These are phyloP conservation scores for Odontomyia ornata DNA, from an alignment of 2,888 invertebrate species.

Conservation along the genomic window DNA sequence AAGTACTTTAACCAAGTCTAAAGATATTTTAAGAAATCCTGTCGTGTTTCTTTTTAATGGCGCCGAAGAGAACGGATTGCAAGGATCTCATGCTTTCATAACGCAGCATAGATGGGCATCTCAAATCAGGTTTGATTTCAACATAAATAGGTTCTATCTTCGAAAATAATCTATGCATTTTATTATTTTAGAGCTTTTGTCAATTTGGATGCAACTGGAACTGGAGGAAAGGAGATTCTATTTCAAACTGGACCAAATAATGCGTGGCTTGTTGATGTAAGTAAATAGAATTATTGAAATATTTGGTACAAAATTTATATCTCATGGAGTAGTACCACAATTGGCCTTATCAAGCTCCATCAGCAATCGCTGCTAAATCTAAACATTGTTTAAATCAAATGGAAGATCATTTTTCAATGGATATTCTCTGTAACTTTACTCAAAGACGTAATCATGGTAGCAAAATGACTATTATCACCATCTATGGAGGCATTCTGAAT, in stretches of 20 bases:
- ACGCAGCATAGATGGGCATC: conserved; percentile 84
- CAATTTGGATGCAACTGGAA: conserved; percentile 92
- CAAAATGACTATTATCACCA: no score
- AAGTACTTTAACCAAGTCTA: conserved; percentile 62
- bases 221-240: conserved; percentile 88
- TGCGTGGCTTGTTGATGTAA: conserved; percentile 72
- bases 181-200: conserved; percentile 72
- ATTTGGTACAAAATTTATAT: no score
- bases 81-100: conserved; percentile 76
- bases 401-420: no score
- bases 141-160: background rate
- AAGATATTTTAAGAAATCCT: conserved; percentile 65
- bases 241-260: conserved; percentile 87
- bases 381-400: no score
- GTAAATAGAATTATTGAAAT: no score
- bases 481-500: no score
- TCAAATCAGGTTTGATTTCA: conserved; percentile 66
- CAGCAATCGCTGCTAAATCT: no score
- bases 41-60: conserved; percentile 75
- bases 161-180: background rate
- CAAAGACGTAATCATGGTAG: no score
- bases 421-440: no score
- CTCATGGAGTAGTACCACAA: no score
- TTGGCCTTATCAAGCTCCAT: no score
- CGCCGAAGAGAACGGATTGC: conserved; percentile 72